Percentiles rank a stretch among this genome's conserved stretches.
These are phyloP conservation scores for Plectus sambesii DNA, from an alignment of 1,140 invertebrate genomes.

Conservation along the genomic window DNA sequence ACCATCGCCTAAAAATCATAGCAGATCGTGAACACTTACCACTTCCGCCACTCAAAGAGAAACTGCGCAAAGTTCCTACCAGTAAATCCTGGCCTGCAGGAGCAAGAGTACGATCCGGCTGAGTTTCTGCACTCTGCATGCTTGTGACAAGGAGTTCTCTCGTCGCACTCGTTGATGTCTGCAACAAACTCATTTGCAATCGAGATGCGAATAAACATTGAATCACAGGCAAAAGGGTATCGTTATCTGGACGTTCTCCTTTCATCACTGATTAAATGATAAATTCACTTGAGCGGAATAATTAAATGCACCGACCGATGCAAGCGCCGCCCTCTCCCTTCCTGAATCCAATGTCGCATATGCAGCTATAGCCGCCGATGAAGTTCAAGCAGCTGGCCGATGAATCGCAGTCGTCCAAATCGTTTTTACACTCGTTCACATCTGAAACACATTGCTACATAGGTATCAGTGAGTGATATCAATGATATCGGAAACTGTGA, in stretches of 20 bases:
- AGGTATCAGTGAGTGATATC: neutral
- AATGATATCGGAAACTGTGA: neutral
- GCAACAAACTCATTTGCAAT: constrained; percentile 39
- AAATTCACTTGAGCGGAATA: too few relatives aligned
- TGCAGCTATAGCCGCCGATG: constrained; percentile 32
- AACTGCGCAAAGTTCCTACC: too few relatives aligned
- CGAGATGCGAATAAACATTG: too few relatives aligned
- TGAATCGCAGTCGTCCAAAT: constrained; percentile 34
- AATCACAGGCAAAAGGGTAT: too few relatives aligned
- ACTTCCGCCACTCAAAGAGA: too few relatives aligned
- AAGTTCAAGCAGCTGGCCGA: constrained; percentile 29
- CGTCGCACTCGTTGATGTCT: constrained; percentile 93
- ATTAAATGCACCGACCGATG: constrained; percentile 13
- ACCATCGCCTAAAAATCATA: constrained; percentile 37
- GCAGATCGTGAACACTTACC: too few relatives aligned
- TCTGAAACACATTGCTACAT: constrained; percentile 31
- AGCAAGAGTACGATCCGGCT: constrained; percentile 83
- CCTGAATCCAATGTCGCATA: constrained; percentile 34
- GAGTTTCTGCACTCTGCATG: constrained; percentile 93
- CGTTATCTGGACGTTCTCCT: too few relatives aligned
- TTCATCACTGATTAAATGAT: too few relatives aligned
- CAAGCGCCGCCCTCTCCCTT: constrained; percentile 24
- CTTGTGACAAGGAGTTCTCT: constrained; percentile 73
- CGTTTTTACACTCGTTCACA: constrained; percentile 31
- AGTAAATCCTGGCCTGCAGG: constrained; percentile 81